A percentile compares a stretch with the other conserved stretches of the same genome.
phyloP scores from a whole-genome alignment of 2,888 invertebrate species.

The Himalopsyche tibetana region DNA sequence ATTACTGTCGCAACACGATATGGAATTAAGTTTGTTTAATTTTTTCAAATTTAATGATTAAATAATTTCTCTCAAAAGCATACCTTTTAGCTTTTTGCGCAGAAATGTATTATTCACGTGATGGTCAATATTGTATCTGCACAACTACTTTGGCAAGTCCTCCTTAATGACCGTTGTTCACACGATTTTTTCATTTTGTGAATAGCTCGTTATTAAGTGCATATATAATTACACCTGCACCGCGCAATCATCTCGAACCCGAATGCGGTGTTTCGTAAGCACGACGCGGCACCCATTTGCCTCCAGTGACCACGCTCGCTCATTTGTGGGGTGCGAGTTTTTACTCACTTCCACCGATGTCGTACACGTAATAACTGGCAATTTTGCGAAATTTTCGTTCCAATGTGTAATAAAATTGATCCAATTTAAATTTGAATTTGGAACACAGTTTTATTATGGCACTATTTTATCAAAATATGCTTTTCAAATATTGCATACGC shows the following conservation, averaged over 20 bases:
- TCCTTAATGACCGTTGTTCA: slow-evolving; percentile 39
- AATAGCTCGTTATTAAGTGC: slow-evolving; percentile 56
- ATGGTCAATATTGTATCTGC: neutral
- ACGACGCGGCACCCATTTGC: slow-evolving; percentile 18
- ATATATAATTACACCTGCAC: slow-evolving; percentile 54
- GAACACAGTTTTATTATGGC: too few species aligned
- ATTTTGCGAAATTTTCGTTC: neutral
- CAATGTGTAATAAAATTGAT: neutral
- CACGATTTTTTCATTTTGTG: slow-evolving; percentile 48
- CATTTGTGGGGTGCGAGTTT: slow-evolving; percentile 6
- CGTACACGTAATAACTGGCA: neutral
- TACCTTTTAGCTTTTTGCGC: too few species aligned
- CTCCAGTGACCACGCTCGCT: slow-evolving; percentile 37
- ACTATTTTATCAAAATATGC: too few species aligned
- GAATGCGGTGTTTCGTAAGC: slow-evolving; percentile 32
- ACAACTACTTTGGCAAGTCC: neutral
- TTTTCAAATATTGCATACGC: too few species aligned
- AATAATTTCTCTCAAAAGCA: too few species aligned
- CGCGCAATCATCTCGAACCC: slow-evolving; percentile 39
- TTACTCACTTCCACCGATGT: slow-evolving; percentile 9
- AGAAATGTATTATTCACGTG: too few species aligned
- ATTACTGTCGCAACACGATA: too few species aligned
- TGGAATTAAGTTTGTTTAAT: too few species aligned
- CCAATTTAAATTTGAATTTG: neutral
- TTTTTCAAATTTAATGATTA: too few species aligned